Base-by-base conservation (phyloP, 2,797 vertebrate genomes). In the Acipenser ruthenus region DNA sequence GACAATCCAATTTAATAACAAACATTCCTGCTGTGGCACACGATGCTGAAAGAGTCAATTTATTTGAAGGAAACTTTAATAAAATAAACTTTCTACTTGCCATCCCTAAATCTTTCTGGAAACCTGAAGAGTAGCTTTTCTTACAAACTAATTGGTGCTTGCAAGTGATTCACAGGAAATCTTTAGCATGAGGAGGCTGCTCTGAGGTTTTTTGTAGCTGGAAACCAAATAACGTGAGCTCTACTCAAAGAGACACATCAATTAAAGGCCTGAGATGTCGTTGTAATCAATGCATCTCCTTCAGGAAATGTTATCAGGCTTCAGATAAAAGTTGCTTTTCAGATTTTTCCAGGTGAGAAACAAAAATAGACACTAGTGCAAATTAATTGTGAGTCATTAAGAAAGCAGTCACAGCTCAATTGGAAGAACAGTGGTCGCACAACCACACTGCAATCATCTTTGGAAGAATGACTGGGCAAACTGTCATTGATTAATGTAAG, bases 301-400 rank as follows among this genome's bases (percentile, higher is more conserved):
- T 11, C 12, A 11, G 12, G 13, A 6, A 58, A n/a, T 58, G 55
- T 12, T 53, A 53, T 53, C 12, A 53, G 6, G 4, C 12, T 53
- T 53, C 8, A 53, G 51, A 53, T 53, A 53, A 53, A 53, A 53
- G 6, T 9, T 53, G 51, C 51, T 9, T 53, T 9, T 9, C 51
- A 53, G 5, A 53, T 58, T 58, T 58, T 58, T 58, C 12, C 55
- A 58, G 55, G 55, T 58, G 55, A 58, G 12, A n/a, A 58, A 58
- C 55, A 58, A 55, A 58, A 58, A 58, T 58, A 58, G 55, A n/a
- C 12, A 58, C 8, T 10, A 58, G 9, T 6, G 12, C 55, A 58
- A n/a, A 58, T 11, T 7, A n/a, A n/a, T 7, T 11, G 55, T 15
- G 55, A 58, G 55, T 58, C 55, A 58, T 6, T 58, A n/a, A 58